Evolutionary conservation across 2,888 invertebrate genomes (phyloP), one percentile per base, ranked within the genome.

Genomic region (Smittia aterrima): DNA sequence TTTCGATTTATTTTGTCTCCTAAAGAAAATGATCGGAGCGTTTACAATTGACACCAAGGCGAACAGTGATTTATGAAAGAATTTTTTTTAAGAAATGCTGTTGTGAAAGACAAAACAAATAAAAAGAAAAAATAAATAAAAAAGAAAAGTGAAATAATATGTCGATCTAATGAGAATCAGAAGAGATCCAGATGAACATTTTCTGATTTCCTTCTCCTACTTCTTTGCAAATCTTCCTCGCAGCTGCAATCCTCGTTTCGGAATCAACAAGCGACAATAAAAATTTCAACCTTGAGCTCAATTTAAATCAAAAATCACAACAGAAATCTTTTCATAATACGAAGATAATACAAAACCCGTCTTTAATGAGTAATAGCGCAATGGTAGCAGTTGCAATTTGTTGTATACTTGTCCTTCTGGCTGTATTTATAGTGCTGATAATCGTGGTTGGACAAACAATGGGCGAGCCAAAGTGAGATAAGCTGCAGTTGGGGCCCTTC

Each of bases 371-470:
- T 80, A 83, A 83, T 75, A 83, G 82, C 78, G 83, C 83, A 76
- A 92, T 92, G 92, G 90, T 92, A 81, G 92, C 91, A 77, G 92
- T 92, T 79, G 92, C 92, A 79, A 91, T 92, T 79, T 92, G 92
- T 84, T 92, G 92, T 83, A 91, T 92, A 80, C 86, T 92, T 79
- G 90, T 92, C 82, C 86, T 92, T 77, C 85, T 92, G 81, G 89
- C 90, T 78, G 92, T 92, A 78, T 92, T 92, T 85, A 92, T 92
- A 79, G 87, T 92, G 77, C 88, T 92, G 80, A 92, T 92, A 83
- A 91, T 92, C 79, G 90, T 92, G 77, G 90, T 92, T 76, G 92
- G 92, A 22, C 91, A 92, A 84, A 89, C 89, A 79, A 89, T 91
- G 81, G 88, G 88, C 79, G 86, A 84, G 76, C 87, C 87, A 77